Evolutionary conservation across 2,113 vertebrate genomes (phyloP), one percentile per base, ranked within the genome.

Genomic region (Cochlearius cochlearius): DNA sequence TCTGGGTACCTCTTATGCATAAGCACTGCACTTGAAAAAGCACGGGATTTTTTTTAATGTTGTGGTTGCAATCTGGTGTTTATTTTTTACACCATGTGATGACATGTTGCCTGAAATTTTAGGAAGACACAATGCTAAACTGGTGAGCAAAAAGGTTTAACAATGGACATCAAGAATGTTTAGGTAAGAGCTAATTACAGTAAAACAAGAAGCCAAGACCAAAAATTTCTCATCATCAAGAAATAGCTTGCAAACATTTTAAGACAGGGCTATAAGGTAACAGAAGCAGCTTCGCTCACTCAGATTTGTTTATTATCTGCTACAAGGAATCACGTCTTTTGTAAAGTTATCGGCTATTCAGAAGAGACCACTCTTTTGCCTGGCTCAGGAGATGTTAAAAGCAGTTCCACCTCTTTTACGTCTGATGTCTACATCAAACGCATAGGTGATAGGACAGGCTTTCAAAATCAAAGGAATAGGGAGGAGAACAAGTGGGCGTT

Each of bases 381-480:
- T 90, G 83, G 93, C 71, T 97, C 74, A 68, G 86, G 36, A 85
- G 73, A 77, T 36, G 67, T 88, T 95, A 97, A 95, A 95, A 90
- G 76, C 71, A 62, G 50, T 87, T 92, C 82, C 64, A 92, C 78
- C 85, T 94, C 77, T 94, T 93, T 86, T 81, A 88, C 21, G 8
- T 88, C 85, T 95, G 96, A 98, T 89, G 96, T 97, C 87, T 95
- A 97, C 88, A 97, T 97, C 91, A 96, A 96, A 97, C 19, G 2
- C 69, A 74, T 23, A 89, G 78, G 76, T 90, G 85, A 90, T 34
- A 74, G 81, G 91, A 94, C 21, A 91, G 90, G 55, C 53, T 97
- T 97, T 96, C 95, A 96, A 96, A 97, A 97, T 88, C 90, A 96
- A 96, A 97, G 90, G 58, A 94, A 86, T 12, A 96, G 79, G 95